Evolutionary conservation across 2,113 vertebrate genomes (phyloP).

Genomic region (Epinephelus cyanopodus): DNA sequence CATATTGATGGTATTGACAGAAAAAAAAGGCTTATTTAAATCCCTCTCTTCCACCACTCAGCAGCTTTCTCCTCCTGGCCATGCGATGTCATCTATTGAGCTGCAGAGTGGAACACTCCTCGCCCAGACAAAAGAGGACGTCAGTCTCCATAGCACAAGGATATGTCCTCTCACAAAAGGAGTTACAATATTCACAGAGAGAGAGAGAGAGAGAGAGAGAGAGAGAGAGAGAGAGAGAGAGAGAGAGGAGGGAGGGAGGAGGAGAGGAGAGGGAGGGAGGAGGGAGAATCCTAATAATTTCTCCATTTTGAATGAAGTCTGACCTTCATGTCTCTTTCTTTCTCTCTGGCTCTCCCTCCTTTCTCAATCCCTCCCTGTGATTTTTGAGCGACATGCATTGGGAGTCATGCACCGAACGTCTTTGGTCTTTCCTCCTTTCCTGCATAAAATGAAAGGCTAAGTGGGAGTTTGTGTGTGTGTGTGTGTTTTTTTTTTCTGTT

Average conservation of each 20-base stretch:
- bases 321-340: constrained; percentile 75
- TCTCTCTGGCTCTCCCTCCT: constrained; percentile 36
- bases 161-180: constrained; percentile 75
- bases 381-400: constrained; percentile 52
- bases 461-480: constrained; percentile 29
- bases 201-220: background rate
- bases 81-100: constrained; percentile 66
- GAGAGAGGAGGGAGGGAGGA: background rate
- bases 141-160: constrained; percentile 69
- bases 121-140: constrained; percentile 66
- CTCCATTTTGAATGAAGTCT: constrained; percentile 81
- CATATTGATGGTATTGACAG: constrained; percentile 51
- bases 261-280: constrained; percentile 1
- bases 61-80: constrained; percentile 66
- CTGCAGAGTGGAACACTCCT: constrained; percentile 55
- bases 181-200: constrained; percentile 60
- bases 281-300: constrained; percentile 73
- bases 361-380: constrained; percentile 44
- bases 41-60: constrained; percentile 59
- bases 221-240: background rate
- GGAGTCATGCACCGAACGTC: constrained; percentile 36
- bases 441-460: constrained; percentile 51
- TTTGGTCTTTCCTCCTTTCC: constrained; percentile 34
- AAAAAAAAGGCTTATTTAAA: constrained; percentile 53
- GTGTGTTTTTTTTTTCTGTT: constrained; percentile 9